Base-by-base conservation (phyloP, 2,797 vertebrate species). In the Stomatorhinus walkeri region DNA sequence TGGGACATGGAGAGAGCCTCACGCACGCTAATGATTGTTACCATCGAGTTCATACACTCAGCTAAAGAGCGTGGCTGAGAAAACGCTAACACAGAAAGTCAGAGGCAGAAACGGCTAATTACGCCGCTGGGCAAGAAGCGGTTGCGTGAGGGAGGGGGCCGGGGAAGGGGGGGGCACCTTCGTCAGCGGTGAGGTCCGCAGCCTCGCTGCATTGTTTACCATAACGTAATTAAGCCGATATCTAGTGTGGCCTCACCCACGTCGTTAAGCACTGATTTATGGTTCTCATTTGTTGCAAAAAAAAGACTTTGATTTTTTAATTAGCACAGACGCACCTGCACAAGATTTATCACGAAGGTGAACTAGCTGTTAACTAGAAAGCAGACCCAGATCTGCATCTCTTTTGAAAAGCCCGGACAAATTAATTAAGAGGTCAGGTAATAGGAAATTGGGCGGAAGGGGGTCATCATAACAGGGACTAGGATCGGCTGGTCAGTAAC, bases 231-330 rank as follows among this genome's bases (percentile, higher is more conserved):
- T 36, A 76, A 76, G 32, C 14, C 3, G 2, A 32, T n/a, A 40
- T 40, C 85, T 56, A 87, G 40, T 43, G 85, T 32, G 16, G 24
- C 85, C 49, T 87, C 5, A 56, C 19, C 32, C 54, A 12, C 7
- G 12, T 87, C 28, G 52, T 59, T 56, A 56, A 59, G 28, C 32
- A 61, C 52, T 87, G 85, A 87, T 87, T 87, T 87, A 87, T 52
- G 52, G 6, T 59, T 36, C 51, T 59, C 49, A 61, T 87, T 87
- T 87, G 52, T 24, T 87, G 8, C n/a, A 28, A 36, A 64, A 46
- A 46, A 43, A 46, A 68, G 10, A 87, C 86, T 87, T 87, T 10
- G 28, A 43, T 64, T 56, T 64, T 64, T 48, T 43, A 87, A 87
- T 64, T 48, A 68, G 56, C 59, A 46, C n/a, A 46, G 59, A 49